Evolutionary conservation across 2,797 vertebrate genomes (phyloP).

Genomic region (Pseudocheirus occidentalis): DNA sequence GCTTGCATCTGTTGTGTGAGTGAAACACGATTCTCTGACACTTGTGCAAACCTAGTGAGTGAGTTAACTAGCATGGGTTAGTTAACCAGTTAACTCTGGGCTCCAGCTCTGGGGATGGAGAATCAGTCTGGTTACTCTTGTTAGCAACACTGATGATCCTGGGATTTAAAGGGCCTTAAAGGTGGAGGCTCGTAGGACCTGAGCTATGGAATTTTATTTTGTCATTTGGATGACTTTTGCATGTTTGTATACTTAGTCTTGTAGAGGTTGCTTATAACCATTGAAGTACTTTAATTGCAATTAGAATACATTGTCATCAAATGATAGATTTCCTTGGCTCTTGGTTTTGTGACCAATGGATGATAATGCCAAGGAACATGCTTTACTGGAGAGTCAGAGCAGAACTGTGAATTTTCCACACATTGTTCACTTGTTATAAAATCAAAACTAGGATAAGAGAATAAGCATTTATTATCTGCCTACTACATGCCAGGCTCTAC

Average conservation of each 20-base stretch:
- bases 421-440: not conserved
- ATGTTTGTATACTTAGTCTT: not conserved
- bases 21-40: not conserved
- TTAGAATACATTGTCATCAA: not conserved
- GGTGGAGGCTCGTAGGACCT: not conserved
- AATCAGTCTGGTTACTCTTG: not conserved
- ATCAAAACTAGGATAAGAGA: constrained; percentile 19
- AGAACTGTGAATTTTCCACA: not conserved
- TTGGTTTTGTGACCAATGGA: not conserved
- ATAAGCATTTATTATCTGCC: not conserved
- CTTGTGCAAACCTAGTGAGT: not conserved
- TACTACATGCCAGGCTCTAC: not conserved
- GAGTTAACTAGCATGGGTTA: not conserved
- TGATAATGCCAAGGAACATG: not conserved
- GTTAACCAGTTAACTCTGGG: not conserved
- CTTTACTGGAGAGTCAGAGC: not conserved
- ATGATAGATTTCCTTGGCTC: not conserved
- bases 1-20: not conserved
- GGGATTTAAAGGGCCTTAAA: not conserved
- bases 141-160: not conserved
- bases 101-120: not conserved
- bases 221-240: not conserved
- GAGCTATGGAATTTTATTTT: not conserved
- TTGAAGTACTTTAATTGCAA: not conserved
- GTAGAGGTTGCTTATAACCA: not conserved